Evolutionary conservation across 2,797 vertebrate species (phyloP), one percentile per base, ranked within the genome.

Genomic region (Syndactyla subalaris): DNA sequence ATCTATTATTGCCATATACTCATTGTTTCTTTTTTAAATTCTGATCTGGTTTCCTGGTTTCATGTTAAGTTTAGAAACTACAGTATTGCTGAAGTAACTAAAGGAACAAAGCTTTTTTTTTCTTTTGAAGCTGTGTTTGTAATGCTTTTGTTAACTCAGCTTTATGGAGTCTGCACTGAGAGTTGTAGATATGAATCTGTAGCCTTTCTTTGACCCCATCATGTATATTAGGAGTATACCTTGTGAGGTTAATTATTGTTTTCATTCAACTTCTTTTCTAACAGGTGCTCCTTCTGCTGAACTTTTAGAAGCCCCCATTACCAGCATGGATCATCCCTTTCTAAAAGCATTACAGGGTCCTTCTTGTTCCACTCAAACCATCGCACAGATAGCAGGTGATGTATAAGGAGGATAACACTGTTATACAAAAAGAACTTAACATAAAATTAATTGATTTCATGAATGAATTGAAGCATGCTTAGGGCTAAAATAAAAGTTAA

Each of bases 281-380:
- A 89, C 85, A 98, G 98, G 98, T 74, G 67, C 88, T 92, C 97
- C 98, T 80, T 92, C 97, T 36, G 46, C 49, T 93, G 93, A 96
- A 38, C 65, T 97, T 95, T 91, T 98, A 82, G 96, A 98, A 52
- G 90, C 96, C 49, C 72, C 98, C 36, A 67, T 94, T 85, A 97
- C 71, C 16, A 89, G 82, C 63, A 71, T 32, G 77, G 98, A 98
- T 62, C 98, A 98, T 76, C 97, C 97, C 41, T 98, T 98, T 94
- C 78, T 98, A 55, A 98, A 91, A 97, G 94, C 96, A 52, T 96
- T 96, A 61, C 95, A 96, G 58, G 88, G 62, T 21, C 92, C 97
- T 59, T 94, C 95, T 14, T 76, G 70, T 94, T 97, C 96, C 6
- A 5, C 66, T 83, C 95, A 97, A 95, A 58, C 79, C 57, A 48